Percentiles rank a stretch among this genome's conserved stretches.
Evolutionary conservation across 2,888 invertebrate genomes (phyloP).

Genomic region (Fragum whitleyi): DNA sequence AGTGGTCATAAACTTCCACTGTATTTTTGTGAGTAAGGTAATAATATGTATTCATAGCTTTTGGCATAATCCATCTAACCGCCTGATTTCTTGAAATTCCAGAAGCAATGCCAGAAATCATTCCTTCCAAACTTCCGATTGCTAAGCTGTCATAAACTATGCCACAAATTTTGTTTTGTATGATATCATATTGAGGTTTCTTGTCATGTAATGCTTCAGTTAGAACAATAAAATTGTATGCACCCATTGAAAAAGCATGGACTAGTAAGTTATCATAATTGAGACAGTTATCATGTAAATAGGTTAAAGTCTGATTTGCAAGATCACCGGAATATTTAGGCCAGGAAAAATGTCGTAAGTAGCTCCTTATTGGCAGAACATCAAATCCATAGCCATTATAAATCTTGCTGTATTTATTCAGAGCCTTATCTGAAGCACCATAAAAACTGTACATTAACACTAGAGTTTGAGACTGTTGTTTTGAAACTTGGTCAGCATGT

Average conservation of each 20-base stretch:
- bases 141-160: conserved; percentile 78
- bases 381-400: conserved; percentile 72
- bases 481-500: background rate
- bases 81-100: conserved; percentile 57
- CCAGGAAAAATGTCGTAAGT: conserved; percentile 73
- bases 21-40: conserved; percentile 68
- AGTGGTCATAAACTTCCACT: conserved; percentile 70
- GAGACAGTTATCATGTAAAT: conserved; percentile 41
- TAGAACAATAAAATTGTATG: conserved; percentile 74
- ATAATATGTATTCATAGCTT: conserved; percentile 67
- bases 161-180: conserved; percentile 61
- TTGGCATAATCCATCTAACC: conserved; percentile 59
- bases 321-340: conserved; percentile 69
- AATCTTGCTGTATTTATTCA: conserved; percentile 69
- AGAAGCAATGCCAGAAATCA: conserved; percentile 70
- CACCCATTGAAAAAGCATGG: conserved; percentile 77
- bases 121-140: conserved; percentile 71
- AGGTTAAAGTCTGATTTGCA: conserved; percentile 60
- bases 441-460: conserved; percentile 77
- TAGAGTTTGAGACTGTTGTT: conserved; percentile 45
- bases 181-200: conserved; percentile 43
- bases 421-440: conserved; percentile 61
- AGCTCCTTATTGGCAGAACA: conserved; percentile 71
- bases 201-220: conserved; percentile 55
- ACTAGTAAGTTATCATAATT: conserved; percentile 63